Evolutionary conservation across 2,797 vertebrate species (phyloP), one percentile per base, ranked within the genome.

Genomic region (Sebastes minor): DNA sequence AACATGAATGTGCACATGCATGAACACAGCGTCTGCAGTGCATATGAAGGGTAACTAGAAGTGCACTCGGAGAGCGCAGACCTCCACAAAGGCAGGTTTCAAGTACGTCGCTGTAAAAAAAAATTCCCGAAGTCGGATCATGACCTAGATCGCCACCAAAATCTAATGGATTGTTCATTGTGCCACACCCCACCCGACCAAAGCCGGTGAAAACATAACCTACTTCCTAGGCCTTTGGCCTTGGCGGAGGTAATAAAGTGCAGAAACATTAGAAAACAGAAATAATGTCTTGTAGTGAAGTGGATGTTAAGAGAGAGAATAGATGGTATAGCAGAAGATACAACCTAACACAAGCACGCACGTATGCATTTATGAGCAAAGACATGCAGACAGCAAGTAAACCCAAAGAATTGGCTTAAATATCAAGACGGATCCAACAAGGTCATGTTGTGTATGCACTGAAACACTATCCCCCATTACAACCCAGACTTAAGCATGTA

Each of bases 381-480:
- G 52, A 30, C 18, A 52, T 30, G n/a, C n/a, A 52, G 5, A 23
- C 30, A n/a, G 38, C 33, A 22, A 33, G 61, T 13, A 22, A 32
- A 22, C 63, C 23, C 11, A 33, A n/a, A 76, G 14, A 28, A 23
- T 4, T 22, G 49, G 1, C 53, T 59, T 59, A 13, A 57, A 68
- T 25, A 46, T 61, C 23, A 74, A 56, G 4, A 65, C 35, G 52
- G 8, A 61, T 20, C 14, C 60, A 55, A 69, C 5, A 42, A 59
- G 23, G 38, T 28, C 11, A 35, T 42, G 42, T 30, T 78, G 33
- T 78, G 56, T 42, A 27, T 76, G 14, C 70, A 65, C 20, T 76
- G 78, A 77, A 77, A 84, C 65, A 23, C 35, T 20, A 75, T 62
- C 61, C 49, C 18, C 22, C 16, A 65, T 81, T 76, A 76, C 57